phyloP scores from a whole-genome alignment of 1,140 invertebrate species.

The Linepithema humile region DNA sequence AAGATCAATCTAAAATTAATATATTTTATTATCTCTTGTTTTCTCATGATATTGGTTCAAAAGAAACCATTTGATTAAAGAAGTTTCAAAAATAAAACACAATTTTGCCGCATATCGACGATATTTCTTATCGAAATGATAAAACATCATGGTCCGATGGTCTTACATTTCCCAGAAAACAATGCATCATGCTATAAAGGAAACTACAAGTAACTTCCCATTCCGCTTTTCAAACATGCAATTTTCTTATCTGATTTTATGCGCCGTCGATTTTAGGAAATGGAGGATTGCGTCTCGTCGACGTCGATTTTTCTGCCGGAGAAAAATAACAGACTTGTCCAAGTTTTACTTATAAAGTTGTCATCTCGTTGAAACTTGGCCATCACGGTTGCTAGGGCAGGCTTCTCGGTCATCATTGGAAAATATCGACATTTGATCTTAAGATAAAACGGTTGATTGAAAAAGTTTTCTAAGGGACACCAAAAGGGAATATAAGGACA shows the following conservation, averaged over 20 bases:
- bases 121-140: background rate
- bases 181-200: background rate
- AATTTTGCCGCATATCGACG: background rate
- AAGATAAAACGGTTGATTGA: slow-evolving; percentile 20
- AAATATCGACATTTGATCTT: slow-evolving; percentile 21
- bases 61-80: background rate
- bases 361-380: slow-evolving; percentile 4
- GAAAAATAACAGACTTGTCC: slow-evolving; percentile 39
- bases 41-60: background rate
- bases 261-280: background rate
- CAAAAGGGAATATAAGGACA: slow-evolving; percentile 9
- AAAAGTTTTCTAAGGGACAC: background rate
- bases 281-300: background rate
- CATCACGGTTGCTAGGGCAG: background rate
- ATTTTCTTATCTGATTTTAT: slow-evolving; percentile 27
- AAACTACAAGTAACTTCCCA: background rate
- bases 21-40: background rate
- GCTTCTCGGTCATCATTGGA: background rate
- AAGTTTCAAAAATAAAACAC: background rate
- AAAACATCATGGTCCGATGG: background rate
- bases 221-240: background rate
- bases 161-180: background rate
- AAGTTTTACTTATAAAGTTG: slow-evolving; percentile 38
- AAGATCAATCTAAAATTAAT: background rate
- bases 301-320: slow-evolving; percentile 18